Evolutionary conservation across 2,113 vertebrate genomes (phyloP).

Genomic region (Antechinus flavipes): DNA sequence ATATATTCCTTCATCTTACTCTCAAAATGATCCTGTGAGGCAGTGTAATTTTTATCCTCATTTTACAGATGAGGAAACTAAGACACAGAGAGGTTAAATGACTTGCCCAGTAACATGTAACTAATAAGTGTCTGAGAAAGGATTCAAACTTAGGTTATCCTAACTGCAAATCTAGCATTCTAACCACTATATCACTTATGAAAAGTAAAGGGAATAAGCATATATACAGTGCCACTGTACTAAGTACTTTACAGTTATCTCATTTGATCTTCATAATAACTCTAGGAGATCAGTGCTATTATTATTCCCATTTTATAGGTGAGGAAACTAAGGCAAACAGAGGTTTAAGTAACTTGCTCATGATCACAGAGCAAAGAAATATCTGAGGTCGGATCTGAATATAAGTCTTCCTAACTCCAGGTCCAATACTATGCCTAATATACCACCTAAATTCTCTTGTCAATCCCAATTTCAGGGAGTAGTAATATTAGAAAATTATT

Average conservation of each 20-base stretch:
- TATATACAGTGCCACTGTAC: not conserved
- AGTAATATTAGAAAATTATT: not conserved
- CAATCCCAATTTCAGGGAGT: not conserved
- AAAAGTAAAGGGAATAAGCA: not conserved
- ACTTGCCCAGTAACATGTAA: not conserved
- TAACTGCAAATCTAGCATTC: not conserved
- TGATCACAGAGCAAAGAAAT: not conserved
- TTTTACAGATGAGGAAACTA: not conserved
- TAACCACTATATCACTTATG: not conserved
- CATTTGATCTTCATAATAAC: not conserved
- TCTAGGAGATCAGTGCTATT: too few species aligned
- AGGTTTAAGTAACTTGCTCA: not conserved
- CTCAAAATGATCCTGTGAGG: not conserved
- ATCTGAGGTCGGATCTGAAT: not conserved
- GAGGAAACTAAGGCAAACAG: not conserved
- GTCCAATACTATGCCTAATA: not conserved
- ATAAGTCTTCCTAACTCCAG: not conserved
- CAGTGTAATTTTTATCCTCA: not conserved
- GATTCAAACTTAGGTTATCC: not conserved
- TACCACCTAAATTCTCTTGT: not conserved
- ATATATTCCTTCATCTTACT: not conserved
- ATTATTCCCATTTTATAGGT: not conserved
- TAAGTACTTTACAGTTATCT: not conserved
- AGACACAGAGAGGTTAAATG: not conserved
- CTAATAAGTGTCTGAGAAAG: not conserved